phyloP scores from a whole-genome alignment of 2,888 invertebrate species.

The Campoplex nolae region DNA sequence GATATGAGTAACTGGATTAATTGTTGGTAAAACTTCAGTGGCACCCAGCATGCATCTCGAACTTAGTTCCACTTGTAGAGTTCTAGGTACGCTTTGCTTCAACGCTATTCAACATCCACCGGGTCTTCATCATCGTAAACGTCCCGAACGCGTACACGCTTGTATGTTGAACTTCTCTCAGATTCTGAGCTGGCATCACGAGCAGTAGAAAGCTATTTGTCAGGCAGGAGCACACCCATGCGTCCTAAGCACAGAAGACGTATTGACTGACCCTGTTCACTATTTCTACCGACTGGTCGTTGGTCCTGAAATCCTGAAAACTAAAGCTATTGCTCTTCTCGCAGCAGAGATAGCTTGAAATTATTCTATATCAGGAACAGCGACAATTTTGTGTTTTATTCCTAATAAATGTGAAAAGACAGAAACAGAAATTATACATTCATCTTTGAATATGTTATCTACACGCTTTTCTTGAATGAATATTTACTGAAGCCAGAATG shows the following conservation, averaged over 20 bases:
- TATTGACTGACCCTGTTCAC: not conserved
- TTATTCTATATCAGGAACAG: not conserved
- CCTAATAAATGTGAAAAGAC: not conserved
- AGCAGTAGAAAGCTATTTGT: conserved; percentile 8
- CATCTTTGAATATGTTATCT: not conserved
- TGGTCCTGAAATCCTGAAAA: not conserved
- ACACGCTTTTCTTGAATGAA: not conserved
- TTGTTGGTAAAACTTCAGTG: not conserved
- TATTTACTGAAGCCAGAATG: not conserved
- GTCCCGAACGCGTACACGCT: conserved; percentile 44
- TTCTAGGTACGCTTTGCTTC: not conserved
- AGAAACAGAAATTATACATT: not conserved
- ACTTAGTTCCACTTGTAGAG: not conserved
- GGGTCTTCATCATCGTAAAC: conserved; percentile 63
- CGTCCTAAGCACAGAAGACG: not conserved
- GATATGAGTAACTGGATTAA: not conserved
- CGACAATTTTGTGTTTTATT: not conserved
- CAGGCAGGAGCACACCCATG: not conserved
- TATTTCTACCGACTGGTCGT: not conserved
- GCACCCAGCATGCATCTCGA: not conserved
- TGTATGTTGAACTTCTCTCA: conserved; percentile 40
- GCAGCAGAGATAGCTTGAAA: not conserved
- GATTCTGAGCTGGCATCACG: conserved; percentile 32
- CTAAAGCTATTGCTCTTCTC: not conserved
- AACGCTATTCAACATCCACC: conserved; percentile 34